Evolutionary conservation across 2,888 invertebrate genomes (phyloP).

Genomic region (Lepidochitona cinerea): DNA sequence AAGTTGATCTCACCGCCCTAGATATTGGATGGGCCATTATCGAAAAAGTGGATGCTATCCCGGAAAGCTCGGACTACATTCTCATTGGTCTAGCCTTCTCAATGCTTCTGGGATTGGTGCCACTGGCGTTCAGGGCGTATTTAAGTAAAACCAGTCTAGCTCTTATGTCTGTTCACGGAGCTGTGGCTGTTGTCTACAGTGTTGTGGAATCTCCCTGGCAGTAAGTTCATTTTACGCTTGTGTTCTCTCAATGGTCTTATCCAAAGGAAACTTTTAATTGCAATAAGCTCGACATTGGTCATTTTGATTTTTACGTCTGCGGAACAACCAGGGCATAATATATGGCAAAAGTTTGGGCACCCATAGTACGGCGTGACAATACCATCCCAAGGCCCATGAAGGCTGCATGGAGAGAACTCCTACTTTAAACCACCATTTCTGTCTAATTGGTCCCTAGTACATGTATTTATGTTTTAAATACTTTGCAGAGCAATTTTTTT

Average conservation of each 20-base stretch:
- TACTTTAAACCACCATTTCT: too few relatives aligned
- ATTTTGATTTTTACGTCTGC: too few relatives aligned
- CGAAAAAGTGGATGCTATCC: slow-evolving; percentile 87
- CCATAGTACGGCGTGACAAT: too few relatives aligned
- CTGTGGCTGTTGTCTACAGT: slow-evolving; percentile 22
- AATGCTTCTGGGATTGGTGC: slow-evolving; percentile 54
- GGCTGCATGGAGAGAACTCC: too few relatives aligned
- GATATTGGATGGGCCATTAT: slow-evolving; percentile 97
- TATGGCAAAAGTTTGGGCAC: too few relatives aligned
- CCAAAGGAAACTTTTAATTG: too few relatives aligned
- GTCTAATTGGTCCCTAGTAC: not conserved
- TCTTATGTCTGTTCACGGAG: slow-evolving; percentile 24
- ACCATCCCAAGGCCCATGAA: too few relatives aligned
- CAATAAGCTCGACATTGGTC: too few relatives aligned
- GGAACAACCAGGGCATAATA: too few relatives aligned
- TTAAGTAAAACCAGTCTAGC: slow-evolving; percentile 46
- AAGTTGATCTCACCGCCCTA: slow-evolving; percentile 92
- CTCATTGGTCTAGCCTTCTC: slow-evolving; percentile 73
- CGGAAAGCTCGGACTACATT: slow-evolving; percentile 85
- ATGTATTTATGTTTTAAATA: too few relatives aligned
- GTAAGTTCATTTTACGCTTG: slow-evolving; percentile 31
- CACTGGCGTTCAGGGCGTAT: slow-evolving; percentile 59
- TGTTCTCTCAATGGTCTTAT: too few relatives aligned
- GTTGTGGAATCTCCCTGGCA: slow-evolving; percentile 44
- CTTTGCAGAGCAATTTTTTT: too few relatives aligned